Evolutionary conservation across 37 sponge, comb jelly and placozoan species (phyloP), one percentile per base, ranked within the genome.

Genomic region (Oscarella lobularis): DNA sequence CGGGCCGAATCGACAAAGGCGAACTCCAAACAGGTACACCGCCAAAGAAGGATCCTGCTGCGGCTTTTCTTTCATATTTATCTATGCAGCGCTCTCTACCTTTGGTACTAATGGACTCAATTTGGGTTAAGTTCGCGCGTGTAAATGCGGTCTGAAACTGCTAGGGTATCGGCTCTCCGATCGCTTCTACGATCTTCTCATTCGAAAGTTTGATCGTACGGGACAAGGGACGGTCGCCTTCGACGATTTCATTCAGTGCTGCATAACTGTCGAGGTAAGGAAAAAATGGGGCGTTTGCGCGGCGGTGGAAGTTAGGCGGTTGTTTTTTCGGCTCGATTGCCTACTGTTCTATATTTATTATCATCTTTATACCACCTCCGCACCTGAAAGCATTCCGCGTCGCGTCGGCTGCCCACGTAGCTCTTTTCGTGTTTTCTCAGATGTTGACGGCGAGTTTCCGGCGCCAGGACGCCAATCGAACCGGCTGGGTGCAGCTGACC

Each of bases 231-330:
- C 77, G n/a, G 71, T 98, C 0, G 87, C 88, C 9, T 98, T 98
- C 83, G 99, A 98, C 81, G 99, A 98, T 83, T 98, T 98, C 83
- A 94, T 98, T 34, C 99, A 98, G 85, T 94, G 95, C 41, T 94
- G 92, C 77, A 88, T 94, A 1, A 86, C 90, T 33, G 90, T 98
- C 3, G 95, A 96, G 94, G 96, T 92, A 33, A 39, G 69, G 20
- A 9, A 48, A 48, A 27, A 48, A 27, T n/a, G n/a, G n/a, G n/a
- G n/a, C n/a, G n/a, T n/a, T n/a, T n/a, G n/a, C n/a, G n/a, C n/a
- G n/a, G n/a, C n/a, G n/a, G n/a, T n/a, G n/a, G n/a, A n/a, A n/a
- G n/a, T n/a, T n/a, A 48, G 60, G 60, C 60, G 20, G 14, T 48
- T 48, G 60, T 48, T 20, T 48, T 9, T 48, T 48, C 20, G n/a